Evolutionary conservation across 2,797 vertebrate species (phyloP), one percentile per base, ranked within the genome.

Genomic region (Pseudochromis fuscus): DNA sequence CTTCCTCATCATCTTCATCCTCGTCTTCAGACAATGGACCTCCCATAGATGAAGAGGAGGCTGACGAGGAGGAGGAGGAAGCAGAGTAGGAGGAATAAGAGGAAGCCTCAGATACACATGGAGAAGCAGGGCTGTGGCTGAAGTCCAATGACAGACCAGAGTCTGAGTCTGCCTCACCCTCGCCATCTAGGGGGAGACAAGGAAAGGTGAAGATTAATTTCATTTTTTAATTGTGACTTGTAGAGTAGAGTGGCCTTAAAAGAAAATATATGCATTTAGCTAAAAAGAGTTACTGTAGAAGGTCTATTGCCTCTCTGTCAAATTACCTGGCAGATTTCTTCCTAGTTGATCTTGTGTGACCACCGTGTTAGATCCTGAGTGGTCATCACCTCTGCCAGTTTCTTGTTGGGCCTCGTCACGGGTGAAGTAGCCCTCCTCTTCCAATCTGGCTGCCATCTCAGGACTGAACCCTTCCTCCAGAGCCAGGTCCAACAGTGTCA

Each of bases 111-210:
- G 96, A 98, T 75, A 92, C 92, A 87, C 94, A 94, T 42, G 95
- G 95, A 46, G 97, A 98, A 51, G 93, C 92, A 2, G 95, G 95
- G 23, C 95, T 97, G 88, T 93, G 95, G 87, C 96, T 96, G 2
- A 95, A 98, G 91, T 97, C 94, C 79, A 99, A 84, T 57, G 97
- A 99, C 21, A 99, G 96, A 16, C 97, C 98, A 0, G 97, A 99
- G 88, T 99, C 97, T 0, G 96, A 97, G 48, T 98, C 96, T 4
- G 94, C 93, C 66, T 96, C 95, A 51, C 94, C 93, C 4, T 94
- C 89, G 2, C 2, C 28, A 5, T 75, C 91, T 93, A 57, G 7
- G 24, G 82, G 37, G 10, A 71, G 27, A 76, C 3, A 58, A 58
- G 13, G 4, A 71, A 23, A 66, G 9, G 25, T 63, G 13, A 67